Base-by-base conservation (phyloP, 1,140 invertebrate species). In the Rhyzopertha dominica region DNA sequence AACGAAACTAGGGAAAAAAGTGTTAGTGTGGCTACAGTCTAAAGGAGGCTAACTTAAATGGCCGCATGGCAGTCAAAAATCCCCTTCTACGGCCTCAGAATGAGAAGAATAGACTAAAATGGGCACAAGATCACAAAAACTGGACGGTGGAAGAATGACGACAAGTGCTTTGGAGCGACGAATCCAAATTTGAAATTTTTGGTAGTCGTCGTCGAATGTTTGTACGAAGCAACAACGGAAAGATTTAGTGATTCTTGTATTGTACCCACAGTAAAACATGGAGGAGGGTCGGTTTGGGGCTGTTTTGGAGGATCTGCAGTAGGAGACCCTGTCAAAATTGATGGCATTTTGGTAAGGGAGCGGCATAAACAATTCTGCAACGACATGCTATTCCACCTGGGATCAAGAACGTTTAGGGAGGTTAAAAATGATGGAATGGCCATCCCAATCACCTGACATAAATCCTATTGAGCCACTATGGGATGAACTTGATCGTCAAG, bases 361-460 rank as follows among this genome's bases (percentile, higher is more conserved):
- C 14, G 24, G 17, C 40, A 49, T 18, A 29, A 39, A 20, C 8
- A 23, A 39, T 26, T 49, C 37, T 49, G 12, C n/a, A 30, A 30
- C 16, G 24, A 9, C 41, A 39, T 31, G 26, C 28, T 9, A 44
- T 44, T 36, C 35, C 35, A 16, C 34, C 42, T 10, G 42, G 26
- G 25, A 34, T 9, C 40, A 43, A 22, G 17, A 34, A 20, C 41
- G 16, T 10, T 5, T 42, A 40, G 22, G 37, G 3, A 47, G 31
- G 13, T 40, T 51, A 9, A 44, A 39, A 44, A 32, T 8, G 7
- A 56, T 63, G 53, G 16, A 40, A 12, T 65, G 48, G 51, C 59
- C 54, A 4, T 44, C 62, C 28, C 66, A 63, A 46, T 56, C 51
- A 5, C 60, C 64, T 1, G 63, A 68, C n/a, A n/a, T n/a, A n/a